Conservation (phyloP, 2,888 invertebrate species). For the Troides helena region DNA sequence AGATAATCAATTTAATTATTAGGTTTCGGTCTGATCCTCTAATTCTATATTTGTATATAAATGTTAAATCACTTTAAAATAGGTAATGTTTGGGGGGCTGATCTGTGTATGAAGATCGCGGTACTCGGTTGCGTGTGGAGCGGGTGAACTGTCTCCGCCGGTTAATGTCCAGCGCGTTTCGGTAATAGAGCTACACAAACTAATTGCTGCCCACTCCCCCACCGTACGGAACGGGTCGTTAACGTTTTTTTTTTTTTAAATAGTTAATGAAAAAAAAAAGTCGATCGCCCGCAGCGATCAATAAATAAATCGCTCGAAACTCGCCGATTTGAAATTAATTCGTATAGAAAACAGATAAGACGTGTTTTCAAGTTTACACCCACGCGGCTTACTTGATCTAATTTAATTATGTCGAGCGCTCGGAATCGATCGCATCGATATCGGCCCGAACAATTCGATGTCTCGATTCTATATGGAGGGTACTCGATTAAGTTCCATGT, state of each 20-base stretch:
- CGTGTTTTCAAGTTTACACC: conserved; percentile 28
- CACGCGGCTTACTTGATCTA: conserved; percentile 29
- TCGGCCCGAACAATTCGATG: conserved; percentile 26
- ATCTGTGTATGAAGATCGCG: too few relatives aligned
- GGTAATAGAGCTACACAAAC: conserved; percentile 22
- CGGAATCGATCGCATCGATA: conserved; percentile 24
- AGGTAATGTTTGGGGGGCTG: too few relatives aligned
- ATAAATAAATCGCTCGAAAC: conserved; percentile 58
- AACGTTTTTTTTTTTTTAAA: conserved; percentile 19
- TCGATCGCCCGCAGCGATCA: conserved; percentile 45
- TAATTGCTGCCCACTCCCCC: conserved; percentile 28
- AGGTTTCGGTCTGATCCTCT: too few relatives aligned
- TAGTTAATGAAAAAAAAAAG: conserved; percentile 26
- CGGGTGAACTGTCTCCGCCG: too few relatives aligned
- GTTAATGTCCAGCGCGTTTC: not conserved
- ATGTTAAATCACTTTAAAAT: too few relatives aligned
- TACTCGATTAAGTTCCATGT: conserved; percentile 21
- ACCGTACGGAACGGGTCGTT: conserved; percentile 22
- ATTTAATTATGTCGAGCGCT: conserved; percentile 24
- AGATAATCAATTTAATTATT: too few relatives aligned
- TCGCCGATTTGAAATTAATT: conserved; percentile 55
- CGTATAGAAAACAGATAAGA: conserved; percentile 48
- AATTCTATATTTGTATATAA: too few relatives aligned
- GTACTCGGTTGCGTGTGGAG: too few relatives aligned
- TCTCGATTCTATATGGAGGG: conserved; percentile 28